Conservation (phyloP, 2,888 invertebrate genomes). For the Eledone cirrhosa region DNA sequence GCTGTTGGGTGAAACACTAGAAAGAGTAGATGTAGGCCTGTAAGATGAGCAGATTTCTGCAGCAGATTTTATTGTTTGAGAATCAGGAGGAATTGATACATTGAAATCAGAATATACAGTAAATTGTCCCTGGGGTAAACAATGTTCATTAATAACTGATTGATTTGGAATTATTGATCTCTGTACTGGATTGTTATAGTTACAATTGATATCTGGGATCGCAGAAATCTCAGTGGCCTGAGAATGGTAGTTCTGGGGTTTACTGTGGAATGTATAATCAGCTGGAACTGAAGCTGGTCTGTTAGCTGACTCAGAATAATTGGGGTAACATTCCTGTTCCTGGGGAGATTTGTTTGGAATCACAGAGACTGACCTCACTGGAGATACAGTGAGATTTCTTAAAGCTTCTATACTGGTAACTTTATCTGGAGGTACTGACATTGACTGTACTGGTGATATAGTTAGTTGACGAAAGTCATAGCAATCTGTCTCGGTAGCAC, state of each 20-base stretch:
- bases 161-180: neutral
- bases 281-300: neutral
- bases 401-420: neutral
- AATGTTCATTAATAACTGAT: neutral
- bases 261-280: neutral
- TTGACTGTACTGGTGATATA: slow-evolving; percentile 7
- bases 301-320: neutral
- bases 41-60: neutral
- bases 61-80: neutral
- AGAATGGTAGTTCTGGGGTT: neutral
- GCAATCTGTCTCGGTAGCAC: neutral
- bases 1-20: neutral
- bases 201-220: neutral
- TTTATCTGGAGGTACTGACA: slow-evolving; percentile 12
- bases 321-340: neutral
- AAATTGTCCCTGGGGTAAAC: neutral
- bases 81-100: neutral
- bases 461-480: slow-evolving; percentile 11
- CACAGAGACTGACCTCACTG: slow-evolving; percentile 5
- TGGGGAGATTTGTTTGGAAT: slow-evolving; percentile 2
- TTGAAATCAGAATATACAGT: neutral
- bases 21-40: neutral
- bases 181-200: neutral
- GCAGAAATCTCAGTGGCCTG: neutral
- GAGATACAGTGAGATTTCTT: slow-evolving; percentile 11